Percentiles rank a stretch among this genome's conserved stretches.
These are phyloP conservation scores for Arizona elegans DNA, from an alignment of 2,113 vertebrate species.

Conservation along the genomic window DNA sequence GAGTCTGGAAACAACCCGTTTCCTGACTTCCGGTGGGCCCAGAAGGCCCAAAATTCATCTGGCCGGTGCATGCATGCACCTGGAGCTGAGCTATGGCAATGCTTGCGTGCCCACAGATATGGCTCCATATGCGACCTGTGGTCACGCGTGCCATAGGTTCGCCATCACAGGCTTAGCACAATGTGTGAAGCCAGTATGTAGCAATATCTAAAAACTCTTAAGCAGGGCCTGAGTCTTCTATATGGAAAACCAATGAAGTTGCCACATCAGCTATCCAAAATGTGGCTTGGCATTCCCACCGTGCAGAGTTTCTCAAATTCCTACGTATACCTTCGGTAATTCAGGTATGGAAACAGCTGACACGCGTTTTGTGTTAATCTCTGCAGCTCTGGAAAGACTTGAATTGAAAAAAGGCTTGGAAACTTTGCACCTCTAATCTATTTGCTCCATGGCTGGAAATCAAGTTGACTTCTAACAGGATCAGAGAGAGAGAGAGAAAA, in stretches of 20 bases:
- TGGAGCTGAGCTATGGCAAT: too few relatives aligned
- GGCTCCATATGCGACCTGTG: too few relatives aligned
- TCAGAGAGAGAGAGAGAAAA: background rate
- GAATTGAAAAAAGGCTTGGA: rapidly evolving
- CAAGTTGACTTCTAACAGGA: rapidly evolving
- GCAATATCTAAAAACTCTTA: background rate
- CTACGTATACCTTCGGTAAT: background rate
- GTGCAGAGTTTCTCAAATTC: background rate
- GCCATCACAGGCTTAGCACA: background rate
- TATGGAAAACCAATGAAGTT: background rate
- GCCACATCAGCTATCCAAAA: background rate
- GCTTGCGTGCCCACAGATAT: too few relatives aligned
- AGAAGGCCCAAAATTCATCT: too few relatives aligned
- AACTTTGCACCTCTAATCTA: rapidly evolving
- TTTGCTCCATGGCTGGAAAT: rapidly evolving
- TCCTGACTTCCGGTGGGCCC: too few relatives aligned
- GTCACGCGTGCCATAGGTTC: too few relatives aligned
- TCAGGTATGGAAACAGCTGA: background rate
- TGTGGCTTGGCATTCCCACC: background rate
- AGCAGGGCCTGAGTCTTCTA: background rate
- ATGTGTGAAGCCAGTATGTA: background rate
- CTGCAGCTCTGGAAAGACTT: background rate
- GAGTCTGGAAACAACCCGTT: too few relatives aligned
- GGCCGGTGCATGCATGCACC: too few relatives aligned
- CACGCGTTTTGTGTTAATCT: background rate